Percentiles rank a stretch among this genome's conserved stretches.
Evolutionary conservation across 2,113 vertebrate species (phyloP).

Genomic region (Desmodus rotundus): DNA sequence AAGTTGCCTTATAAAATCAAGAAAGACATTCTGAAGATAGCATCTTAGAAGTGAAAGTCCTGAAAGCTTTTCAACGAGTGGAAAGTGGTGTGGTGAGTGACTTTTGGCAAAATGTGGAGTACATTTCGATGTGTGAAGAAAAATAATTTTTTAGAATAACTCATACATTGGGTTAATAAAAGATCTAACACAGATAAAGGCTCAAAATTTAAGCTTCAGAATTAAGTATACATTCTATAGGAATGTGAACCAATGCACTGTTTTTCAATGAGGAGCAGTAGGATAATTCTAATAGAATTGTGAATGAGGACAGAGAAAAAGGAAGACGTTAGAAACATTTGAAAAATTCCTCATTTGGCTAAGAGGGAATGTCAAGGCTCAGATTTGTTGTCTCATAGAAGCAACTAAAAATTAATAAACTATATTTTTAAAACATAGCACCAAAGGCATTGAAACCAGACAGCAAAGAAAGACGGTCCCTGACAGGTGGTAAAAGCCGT

Average conservation of each 20-base stretch:
- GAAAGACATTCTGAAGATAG: neutral
- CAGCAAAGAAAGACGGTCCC: neutral
- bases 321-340: neutral
- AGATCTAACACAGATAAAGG: neutral
- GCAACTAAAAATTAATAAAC: neutral
- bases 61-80: neutral
- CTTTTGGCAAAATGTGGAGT: neutral
- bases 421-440: neutral
- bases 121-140: neutral
- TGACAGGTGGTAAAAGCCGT: neutral
- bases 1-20: neutral
- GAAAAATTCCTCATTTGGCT: neutral
- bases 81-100: fast-evolving
- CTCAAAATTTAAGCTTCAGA: neutral
- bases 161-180: neutral
- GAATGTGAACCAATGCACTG: neutral
- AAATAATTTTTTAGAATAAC: neutral
- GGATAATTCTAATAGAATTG: neutral
- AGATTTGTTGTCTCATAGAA: neutral
- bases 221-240: neutral
- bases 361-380: neutral
- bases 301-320: neutral
- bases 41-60: neutral
- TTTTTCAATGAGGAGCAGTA: neutral
- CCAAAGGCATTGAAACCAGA: neutral